Evolutionary conservation across 1,140 invertebrate genomes (phyloP), one percentile per base, ranked within the genome.

Genomic region (Drosophila eugracilis): DNA sequence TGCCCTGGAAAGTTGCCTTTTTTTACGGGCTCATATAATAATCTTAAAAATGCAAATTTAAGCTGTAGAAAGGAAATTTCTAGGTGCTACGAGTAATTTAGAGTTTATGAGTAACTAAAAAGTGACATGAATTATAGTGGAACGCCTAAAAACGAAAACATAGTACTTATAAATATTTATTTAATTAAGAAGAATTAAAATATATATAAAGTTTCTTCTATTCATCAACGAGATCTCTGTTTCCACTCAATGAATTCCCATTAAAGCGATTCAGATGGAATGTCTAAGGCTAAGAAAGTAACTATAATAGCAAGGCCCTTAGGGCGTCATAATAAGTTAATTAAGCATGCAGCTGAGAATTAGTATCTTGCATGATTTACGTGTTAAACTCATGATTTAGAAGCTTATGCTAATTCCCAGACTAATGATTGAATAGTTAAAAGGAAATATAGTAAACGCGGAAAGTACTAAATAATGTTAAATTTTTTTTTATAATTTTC

Each of bases 31-130:
- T 10, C 10, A 19, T 4, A 7, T 14, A 22, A 39, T 48, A 30
- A 39, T 30, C 24, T 39, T 63, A 9, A 65, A 48, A 24, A 28
- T 9, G 17, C 47, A 36, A 36, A 48, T 37, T 30, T 6, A 5
- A 14, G 14, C 17, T 17, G 4, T 32, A 12, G 30, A 32, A 32
- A 30, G 28, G 9, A 30, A 30, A 32, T 32, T 32, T 32, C 3
- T 32, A 32, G 30, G n/a, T n/a, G n/a, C n/a, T n/a, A n/a, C n/a
- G n/a, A n/a, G n/a, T n/a, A n/a, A n/a, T n/a, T n/a, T n/a, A n/a
- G n/a, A n/a, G n/a, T n/a, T n/a, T n/a, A n/a, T n/a, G n/a, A n/a
- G n/a, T n/a, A n/a, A n/a, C n/a, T n/a, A n/a, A n/a, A n/a, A n/a
- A n/a, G n/a, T n/a, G n/a, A n/a, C n/a, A n/a, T n/a, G n/a, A n/a